Evolutionary conservation across 2,797 vertebrate genomes (phyloP), one percentile per base, ranked within the genome.

Genomic region (Poeciliopsis infans): DNA sequence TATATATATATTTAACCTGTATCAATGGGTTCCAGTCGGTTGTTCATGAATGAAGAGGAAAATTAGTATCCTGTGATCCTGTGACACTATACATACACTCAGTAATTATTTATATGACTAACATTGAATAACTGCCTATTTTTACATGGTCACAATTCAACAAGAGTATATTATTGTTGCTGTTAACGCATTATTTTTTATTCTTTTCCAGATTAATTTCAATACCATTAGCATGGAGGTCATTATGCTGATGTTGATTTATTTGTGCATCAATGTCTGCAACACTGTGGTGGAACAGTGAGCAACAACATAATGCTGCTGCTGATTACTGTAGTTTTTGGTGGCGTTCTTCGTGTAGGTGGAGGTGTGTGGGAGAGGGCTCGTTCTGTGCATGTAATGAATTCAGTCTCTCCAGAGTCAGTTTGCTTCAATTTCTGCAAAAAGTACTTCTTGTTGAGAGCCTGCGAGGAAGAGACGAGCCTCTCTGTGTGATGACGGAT

Each of bases 361-460:
- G 94, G 91, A 93, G 87, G 89, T 95, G 95, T 95, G 95, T 96
- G 94, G 95, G 95, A 91, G 95, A 95, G 92, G 93, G 91, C 89
- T 89, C 88, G 86, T 94, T 95, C 90, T 93, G 92, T 92, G 92
- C 94, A 89, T 90, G 92, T 94, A 94, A 95, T 95, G 92, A 94
- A 95, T 95, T 91, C 94, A 94, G 87, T 89, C 91, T 94, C 93
- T 94, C 89, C 87, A 87, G 79, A 91, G 91, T 89, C 91, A 66
- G 84, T 87, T 89, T 89, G 85, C 85, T 92, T 84, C 88, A 91
- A 87, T 86, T 81, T 80, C 76, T 72, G 80, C 80, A 86, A 87
- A 77, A 77, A 84, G 84, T 73, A 83, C 85, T 89, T 90, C 79
- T 86, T 83, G 85, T 85, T 75, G 83, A 88, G 81, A 90, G 86